Conservation (phyloP, 2,797 vertebrate genomes). For the Microhierax caerulescens region DNA sequence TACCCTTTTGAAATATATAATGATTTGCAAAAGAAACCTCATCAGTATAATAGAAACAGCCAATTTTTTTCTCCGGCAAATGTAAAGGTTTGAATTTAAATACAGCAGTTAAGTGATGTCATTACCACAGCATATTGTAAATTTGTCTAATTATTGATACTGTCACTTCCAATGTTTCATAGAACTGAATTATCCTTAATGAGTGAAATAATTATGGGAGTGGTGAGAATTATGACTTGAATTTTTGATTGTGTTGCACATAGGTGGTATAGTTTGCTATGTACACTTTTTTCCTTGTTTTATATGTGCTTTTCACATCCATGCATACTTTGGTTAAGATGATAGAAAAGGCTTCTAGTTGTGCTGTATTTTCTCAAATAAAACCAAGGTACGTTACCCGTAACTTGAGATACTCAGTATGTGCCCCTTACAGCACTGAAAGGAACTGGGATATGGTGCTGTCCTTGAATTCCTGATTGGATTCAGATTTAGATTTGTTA, state of each 20-base stretch:
- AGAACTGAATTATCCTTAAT: conserved; percentile 79
- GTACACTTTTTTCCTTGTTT: conserved; percentile 78
- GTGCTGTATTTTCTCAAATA: conserved; percentile 69
- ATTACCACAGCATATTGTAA: conserved; percentile 84
- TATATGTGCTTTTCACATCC: conserved; percentile 85
- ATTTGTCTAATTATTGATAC: conserved; percentile 85
- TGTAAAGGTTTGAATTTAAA: conserved; percentile 77
- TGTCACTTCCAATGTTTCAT: conserved; percentile 84
- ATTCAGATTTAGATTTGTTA: neutral
- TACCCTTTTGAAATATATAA: conserved; percentile 77
- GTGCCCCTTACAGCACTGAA: neutral
- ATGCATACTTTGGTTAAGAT: conserved; percentile 79
- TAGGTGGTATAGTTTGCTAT: conserved; percentile 84
- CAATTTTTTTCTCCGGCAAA: conserved; percentile 82
- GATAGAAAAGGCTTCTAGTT: conserved; percentile 66
- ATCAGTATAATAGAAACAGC: conserved; percentile 82
- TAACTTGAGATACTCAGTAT: neutral
- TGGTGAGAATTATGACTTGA: conserved; percentile 89
- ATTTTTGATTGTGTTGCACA: conserved; percentile 88
- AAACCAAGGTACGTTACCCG: conserved; percentile 61
- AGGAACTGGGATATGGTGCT: neutral
- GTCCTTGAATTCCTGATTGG: neutral
- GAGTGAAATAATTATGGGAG: conserved; percentile 79
- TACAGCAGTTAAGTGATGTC: conserved; percentile 83
- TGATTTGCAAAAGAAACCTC: conserved; percentile 80